phyloP scores from a whole-genome alignment of 2,797 vertebrate genomes.

The Orestias chungarensis region DNA sequence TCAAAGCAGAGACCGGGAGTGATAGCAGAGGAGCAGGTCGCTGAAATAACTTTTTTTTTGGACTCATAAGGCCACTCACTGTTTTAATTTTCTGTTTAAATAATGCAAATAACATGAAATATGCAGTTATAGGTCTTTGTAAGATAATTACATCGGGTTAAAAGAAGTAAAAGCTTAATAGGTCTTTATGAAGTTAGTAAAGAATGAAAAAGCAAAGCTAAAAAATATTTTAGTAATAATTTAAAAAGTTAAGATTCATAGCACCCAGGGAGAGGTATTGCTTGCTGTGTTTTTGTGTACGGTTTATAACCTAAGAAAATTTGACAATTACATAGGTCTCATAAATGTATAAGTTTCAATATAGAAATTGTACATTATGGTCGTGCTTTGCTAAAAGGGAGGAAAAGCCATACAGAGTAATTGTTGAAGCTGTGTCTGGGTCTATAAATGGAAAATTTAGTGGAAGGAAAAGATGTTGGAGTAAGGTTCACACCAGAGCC shows the following conservation, averaged over 20 bases:
- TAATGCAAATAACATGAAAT: slow-evolving; percentile 45
- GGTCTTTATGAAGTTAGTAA: neutral
- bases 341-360: neutral
- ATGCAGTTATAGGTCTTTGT: slow-evolving; percentile 36
- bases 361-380: neutral
- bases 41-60: slow-evolving; percentile 4
- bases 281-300: neutral
- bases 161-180: neutral
- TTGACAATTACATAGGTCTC: neutral
- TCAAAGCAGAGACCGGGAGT: slow-evolving; percentile 26
- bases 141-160: slow-evolving; percentile 47
- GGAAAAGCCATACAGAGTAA: neutral
- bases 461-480: neutral
- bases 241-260: neutral
- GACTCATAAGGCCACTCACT: slow-evolving; percentile 48
- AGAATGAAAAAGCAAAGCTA: slow-evolving; percentile 1
- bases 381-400: neutral
- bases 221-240: neutral
- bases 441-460: neutral
- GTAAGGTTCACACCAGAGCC: neutral
- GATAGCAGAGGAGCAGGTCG: slow-evolving; percentile 39
- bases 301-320: neutral
- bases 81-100: slow-evolving; percentile 63
- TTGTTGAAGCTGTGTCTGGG: neutral
- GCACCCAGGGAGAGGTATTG: neutral